Base-by-base conservation (phyloP, 2,888 invertebrate species). In the Busseola fusca region DNA sequence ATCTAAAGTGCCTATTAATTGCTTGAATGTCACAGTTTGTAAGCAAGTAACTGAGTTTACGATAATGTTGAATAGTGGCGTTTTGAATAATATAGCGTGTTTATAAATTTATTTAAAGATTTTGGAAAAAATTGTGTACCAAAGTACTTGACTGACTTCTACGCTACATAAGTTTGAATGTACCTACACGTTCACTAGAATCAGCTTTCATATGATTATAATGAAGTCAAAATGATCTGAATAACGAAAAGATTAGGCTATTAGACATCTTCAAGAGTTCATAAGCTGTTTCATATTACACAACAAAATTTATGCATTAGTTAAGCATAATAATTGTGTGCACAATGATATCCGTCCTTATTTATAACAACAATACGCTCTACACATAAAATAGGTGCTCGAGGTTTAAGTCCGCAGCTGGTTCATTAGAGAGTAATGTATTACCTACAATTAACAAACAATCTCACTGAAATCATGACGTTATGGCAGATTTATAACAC, bases 1-100 rank as follows among this genome's bases (percentile, higher is more conserved):
- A 92, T 92, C 86, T 87, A 88, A 90, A 90, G 85, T 87, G 84
- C 76, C 86, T 84, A 87, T 87, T 91, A 89, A 91, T 91, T 90
- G 88, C 81, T 86, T 80, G 79, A 72, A 82, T 83, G 78, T 78
- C 78, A 83, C 78, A 73, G 76, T 78, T 80, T 83, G 80, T 82
- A 82, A 80, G 71, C 78, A 63, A 75, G 77, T 81, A 56, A 40
- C 56, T 66, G 70, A 76, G 75, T 79, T 82, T 77, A 83, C 81
- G 83, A 75, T 78, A 82, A 78, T 84, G 72, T 62, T 78, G 60
- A 74, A 70, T 67, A 67, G 56, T 69, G 69, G 77, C 52, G 60
- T 72, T 76, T 80, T 67, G 68, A 75, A 81, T 67, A 76, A 81
- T 67, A 78, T 69, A 70, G 60, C 25, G 64, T 67, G 69, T 65